These are phyloP conservation scores for Smutsia temminckii DNA, from an alignment of 2,797 vertebrate genomes.

Conservation along the genomic window DNA sequence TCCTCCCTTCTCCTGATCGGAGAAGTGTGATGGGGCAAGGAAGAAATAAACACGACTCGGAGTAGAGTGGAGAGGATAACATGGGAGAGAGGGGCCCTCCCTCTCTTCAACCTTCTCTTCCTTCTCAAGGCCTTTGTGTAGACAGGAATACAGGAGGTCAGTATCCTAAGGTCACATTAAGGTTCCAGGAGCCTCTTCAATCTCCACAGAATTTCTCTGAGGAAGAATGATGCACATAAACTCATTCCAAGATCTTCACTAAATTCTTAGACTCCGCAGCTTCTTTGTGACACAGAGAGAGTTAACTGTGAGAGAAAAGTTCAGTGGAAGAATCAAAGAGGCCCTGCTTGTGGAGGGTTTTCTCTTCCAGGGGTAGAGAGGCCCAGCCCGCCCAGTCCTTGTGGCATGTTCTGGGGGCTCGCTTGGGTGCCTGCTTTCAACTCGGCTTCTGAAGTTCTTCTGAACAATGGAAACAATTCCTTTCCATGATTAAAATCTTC, in stretches of 20 bases:
- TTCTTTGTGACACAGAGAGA: background rate
- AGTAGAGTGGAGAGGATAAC: background rate
- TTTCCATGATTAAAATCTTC: constrained; percentile 70
- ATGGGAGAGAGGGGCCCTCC: background rate
- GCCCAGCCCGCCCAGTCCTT: background rate
- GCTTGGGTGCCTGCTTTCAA: constrained; percentile 41
- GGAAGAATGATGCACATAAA: background rate
- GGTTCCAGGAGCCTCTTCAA: fast-evolving
- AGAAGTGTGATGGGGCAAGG: background rate
- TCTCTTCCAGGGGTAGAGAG: background rate
- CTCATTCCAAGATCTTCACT: background rate
- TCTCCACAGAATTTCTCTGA: background rate
- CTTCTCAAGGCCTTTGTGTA: background rate
- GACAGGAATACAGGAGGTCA: no score
- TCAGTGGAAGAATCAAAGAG: background rate
- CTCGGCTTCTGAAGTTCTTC: constrained; percentile 55
- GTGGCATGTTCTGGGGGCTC: constrained; percentile 33
- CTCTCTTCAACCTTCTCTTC: background rate
- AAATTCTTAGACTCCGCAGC: background rate
- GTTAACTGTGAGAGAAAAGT: background rate
- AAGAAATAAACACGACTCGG: background rate
- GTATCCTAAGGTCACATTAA: background rate
- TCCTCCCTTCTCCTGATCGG: background rate
- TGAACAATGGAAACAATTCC: constrained; percentile 73
- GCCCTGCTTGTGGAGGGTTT: background rate